phyloP scores from a whole-genome alignment of 2,888 invertebrate genomes.

The Cephus pygmeus region DNA sequence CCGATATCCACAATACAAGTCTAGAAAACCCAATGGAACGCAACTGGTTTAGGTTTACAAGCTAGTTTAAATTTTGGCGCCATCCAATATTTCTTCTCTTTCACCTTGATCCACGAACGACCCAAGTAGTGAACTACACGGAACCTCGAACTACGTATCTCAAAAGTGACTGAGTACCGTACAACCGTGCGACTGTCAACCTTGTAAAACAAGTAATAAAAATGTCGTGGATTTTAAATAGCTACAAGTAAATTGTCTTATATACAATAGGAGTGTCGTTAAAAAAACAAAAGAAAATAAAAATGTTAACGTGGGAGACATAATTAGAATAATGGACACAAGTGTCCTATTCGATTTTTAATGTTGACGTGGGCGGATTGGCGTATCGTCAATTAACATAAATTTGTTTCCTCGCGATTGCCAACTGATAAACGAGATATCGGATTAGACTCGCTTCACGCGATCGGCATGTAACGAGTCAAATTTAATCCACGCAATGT shows the following conservation, averaged over 20 bases:
- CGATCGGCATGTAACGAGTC: background rate
- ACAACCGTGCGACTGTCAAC: background rate
- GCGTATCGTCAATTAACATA: background rate
- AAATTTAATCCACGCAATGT: background rate
- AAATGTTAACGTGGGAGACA: background rate
- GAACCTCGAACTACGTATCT: background rate
- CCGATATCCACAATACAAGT: background rate
- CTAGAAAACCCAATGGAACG: background rate
- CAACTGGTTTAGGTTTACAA: background rate
- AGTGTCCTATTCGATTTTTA: background rate
- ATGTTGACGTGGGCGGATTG: background rate
- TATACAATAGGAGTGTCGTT: background rate
- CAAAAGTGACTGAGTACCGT: background rate
- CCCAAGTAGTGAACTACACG: background rate
- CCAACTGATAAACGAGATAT: constrained; percentile 22
- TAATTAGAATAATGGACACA: background rate
- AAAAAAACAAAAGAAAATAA: background rate
- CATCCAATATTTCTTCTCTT: background rate
- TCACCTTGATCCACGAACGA: background rate
- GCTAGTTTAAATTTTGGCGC: background rate
- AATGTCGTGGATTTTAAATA: background rate
- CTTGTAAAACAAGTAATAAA: background rate
- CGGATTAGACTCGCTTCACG: background rate
- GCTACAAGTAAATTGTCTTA: background rate
- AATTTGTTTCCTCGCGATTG: constrained; percentile 36